Evolutionary conservation across 2,797 vertebrate species (phyloP).

Genomic region (Champsocephalus gunnari): DNA sequence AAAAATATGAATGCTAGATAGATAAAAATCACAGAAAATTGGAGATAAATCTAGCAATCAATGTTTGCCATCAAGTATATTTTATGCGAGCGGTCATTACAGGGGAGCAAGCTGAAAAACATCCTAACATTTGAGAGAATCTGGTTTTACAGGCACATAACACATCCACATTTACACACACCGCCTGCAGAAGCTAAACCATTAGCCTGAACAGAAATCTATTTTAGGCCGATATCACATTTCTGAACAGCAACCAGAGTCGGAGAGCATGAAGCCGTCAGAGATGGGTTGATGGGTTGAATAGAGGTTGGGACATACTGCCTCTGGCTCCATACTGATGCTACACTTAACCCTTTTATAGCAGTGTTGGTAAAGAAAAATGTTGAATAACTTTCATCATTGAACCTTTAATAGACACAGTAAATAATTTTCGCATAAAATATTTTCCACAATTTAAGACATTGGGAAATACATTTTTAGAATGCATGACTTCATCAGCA

Average conservation of each 20-base stretch:
- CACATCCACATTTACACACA: background rate
- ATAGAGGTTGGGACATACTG: constrained; percentile 31
- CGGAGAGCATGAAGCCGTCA: constrained; percentile 48
- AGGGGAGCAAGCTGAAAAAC: background rate
- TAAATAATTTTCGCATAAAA: background rate
- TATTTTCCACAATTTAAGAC: background rate
- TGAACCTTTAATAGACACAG: background rate
- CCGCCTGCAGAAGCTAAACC: constrained; percentile 33
- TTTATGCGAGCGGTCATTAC: constrained; percentile 4
- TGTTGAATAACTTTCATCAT: background rate
- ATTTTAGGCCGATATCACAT: constrained; percentile 60
- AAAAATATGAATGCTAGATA: constrained; percentile 1
- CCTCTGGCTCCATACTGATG: constrained; percentile 22
- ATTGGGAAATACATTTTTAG: no score
- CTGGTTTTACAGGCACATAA: constrained; percentile 13
- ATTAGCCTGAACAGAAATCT: constrained; percentile 58
- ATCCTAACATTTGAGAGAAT: constrained; percentile 29
- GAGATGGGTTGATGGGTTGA: constrained; percentile 44
- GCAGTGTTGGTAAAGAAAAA: background rate
- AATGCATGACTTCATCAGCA: background rate
- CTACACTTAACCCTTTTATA: constrained; percentile 25
- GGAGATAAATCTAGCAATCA: constrained; percentile 10
- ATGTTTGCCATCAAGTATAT: constrained; percentile 22
- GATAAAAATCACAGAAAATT: constrained; percentile 22
- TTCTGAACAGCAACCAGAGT: constrained; percentile 52